Evolutionary conservation across 2,888 invertebrate species (phyloP).

Genomic region (Venustoraphidia nigricollis): DNA sequence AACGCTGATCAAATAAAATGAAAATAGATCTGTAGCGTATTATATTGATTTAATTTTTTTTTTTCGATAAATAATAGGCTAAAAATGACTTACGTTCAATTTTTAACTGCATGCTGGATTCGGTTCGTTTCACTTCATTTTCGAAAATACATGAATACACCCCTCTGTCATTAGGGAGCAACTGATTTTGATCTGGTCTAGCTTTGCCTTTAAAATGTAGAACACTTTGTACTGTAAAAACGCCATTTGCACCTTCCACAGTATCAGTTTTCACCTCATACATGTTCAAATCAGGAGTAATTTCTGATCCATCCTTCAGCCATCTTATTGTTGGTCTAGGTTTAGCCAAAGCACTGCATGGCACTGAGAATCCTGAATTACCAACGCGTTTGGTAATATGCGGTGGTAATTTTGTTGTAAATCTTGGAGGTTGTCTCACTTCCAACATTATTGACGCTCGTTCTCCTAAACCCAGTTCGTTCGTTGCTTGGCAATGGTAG

Average conservation of each 20-base stretch:
- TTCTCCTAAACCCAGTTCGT: conserved; percentile 77
- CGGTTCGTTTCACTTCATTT: conserved; percentile 77
- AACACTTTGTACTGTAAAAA: conserved; percentile 69
- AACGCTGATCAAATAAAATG: too few relatives aligned
- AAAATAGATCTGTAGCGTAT: too few relatives aligned
- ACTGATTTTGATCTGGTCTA: conserved; percentile 57
- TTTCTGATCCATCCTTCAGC: conserved; percentile 72
- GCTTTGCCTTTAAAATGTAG: conserved; percentile 67
- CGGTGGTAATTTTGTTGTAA: conserved; percentile 67
- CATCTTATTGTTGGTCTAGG: conserved; percentile 72
- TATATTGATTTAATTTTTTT: too few relatives aligned
- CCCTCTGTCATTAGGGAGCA: conserved; percentile 73
- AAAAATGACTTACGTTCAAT: conserved; percentile 61
- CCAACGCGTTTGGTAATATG: conserved; percentile 67
- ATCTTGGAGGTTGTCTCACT: conserved; percentile 78
- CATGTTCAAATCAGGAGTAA: conserved; percentile 58
- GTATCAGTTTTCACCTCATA: conserved; percentile 71
- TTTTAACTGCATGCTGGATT: conserved; percentile 78
- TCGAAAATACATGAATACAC: conserved; percentile 77
- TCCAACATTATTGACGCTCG: conserved; percentile 69
- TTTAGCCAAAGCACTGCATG: conserved; percentile 78
- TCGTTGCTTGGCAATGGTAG: conserved; percentile 81
- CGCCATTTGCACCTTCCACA: conserved; percentile 61
- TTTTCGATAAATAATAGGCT: neutral
- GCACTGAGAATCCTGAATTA: conserved; percentile 61